Conservation (phyloP, 2,888 invertebrate genomes). For the Disparrhopalites patrizii region DNA sequence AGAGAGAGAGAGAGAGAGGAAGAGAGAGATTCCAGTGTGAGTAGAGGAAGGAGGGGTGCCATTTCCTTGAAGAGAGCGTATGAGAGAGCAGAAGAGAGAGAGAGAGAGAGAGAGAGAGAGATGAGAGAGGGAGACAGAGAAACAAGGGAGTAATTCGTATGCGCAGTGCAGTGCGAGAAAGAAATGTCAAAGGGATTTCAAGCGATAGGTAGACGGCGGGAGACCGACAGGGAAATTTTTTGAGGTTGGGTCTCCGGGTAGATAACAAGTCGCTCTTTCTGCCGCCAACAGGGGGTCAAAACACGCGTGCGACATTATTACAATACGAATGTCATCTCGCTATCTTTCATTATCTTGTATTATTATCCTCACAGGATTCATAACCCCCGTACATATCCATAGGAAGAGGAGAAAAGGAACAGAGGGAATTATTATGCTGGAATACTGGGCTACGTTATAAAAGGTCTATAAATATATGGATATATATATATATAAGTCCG, state of each 20-base stretch:
- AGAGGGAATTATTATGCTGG: not conserved
- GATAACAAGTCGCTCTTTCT: conserved; percentile 46
- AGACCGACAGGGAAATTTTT: conserved; percentile 45
- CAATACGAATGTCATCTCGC: conserved; percentile 39
- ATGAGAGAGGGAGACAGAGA: not conserved
- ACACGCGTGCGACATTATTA: conserved; percentile 48
- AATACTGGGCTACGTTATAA: too few relatives aligned
- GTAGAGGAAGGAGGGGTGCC: conserved; percentile 19
- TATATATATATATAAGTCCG: too few relatives aligned
- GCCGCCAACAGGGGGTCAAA: conserved; percentile 40
- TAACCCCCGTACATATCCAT: too few relatives aligned
- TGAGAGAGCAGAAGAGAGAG: too few relatives aligned
- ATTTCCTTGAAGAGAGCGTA: not conserved
- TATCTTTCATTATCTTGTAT: conserved; percentile 34
- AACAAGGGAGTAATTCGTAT: conserved; percentile 42
- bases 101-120: too few relatives aligned
- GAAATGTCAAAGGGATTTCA: conserved; percentile 48
- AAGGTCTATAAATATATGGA: too few relatives aligned
- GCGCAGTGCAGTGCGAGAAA: conserved; percentile 37
- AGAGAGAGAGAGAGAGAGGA: not conserved
- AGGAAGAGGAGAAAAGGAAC: too few relatives aligned
- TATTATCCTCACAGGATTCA: conserved; percentile 14
- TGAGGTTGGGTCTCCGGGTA: conserved; percentile 40
- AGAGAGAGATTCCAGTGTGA: too few relatives aligned
- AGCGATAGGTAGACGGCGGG: conserved; percentile 45